These are phyloP conservation scores for Pagrus major DNA, from an alignment of 2,113 vertebrate genomes.

Conservation along the genomic window DNA sequence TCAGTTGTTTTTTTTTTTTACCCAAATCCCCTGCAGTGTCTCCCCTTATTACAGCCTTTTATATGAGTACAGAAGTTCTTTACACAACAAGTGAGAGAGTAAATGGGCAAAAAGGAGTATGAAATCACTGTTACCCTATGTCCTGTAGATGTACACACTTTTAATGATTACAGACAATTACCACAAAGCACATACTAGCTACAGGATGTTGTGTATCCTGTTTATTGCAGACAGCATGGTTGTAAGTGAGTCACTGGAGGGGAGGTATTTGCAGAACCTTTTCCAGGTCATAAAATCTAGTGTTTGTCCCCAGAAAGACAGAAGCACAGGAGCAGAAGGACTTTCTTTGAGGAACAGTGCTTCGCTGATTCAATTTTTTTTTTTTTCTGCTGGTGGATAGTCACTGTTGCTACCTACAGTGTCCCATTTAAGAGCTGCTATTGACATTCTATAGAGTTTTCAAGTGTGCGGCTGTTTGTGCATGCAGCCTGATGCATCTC, in stretches of 20 bases:
- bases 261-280: constrained; percentile 59
- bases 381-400: constrained; percentile 45
- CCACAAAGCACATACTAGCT: constrained; percentile 17
- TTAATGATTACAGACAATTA: constrained; percentile 41
- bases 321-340: constrained; percentile 48
- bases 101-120: neutral
- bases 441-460: constrained; percentile 46
- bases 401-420: constrained; percentile 43
- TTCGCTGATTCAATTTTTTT: constrained; percentile 60
- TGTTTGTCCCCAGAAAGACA: constrained; percentile 62
- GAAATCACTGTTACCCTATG: neutral
- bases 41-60: too few relatives aligned
- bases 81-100: neutral
- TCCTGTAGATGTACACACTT: constrained; percentile 3
- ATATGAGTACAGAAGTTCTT: neutral
- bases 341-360: constrained; percentile 62
- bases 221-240: constrained; percentile 64
- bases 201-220: constrained; percentile 54
- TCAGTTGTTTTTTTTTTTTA: too few relatives aligned
- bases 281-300: constrained; percentile 68
- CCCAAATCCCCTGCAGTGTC: too few relatives aligned
- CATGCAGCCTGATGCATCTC: constrained; percentile 24
- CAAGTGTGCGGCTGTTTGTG: constrained; percentile 40
- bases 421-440: constrained; percentile 50
- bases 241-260: constrained; percentile 66